Percentiles rank a stretch among this genome's conserved stretches.
Conservation (phyloP, 2,113 vertebrate genomes). For the Jaculus jaculus region DNA sequence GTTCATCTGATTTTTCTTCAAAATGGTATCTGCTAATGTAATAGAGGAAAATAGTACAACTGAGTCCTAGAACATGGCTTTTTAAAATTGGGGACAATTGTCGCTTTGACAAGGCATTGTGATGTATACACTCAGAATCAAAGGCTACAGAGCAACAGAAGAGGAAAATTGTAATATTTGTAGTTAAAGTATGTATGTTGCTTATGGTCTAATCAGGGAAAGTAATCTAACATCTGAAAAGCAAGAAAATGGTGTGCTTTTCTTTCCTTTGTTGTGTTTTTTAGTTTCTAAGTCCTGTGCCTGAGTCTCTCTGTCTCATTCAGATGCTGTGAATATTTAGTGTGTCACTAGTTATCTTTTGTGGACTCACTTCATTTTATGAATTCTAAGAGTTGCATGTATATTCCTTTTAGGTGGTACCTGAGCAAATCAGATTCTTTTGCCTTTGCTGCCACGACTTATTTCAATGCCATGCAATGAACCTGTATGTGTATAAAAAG, state of each 20-base stretch:
- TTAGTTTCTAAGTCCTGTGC: constrained; percentile 70
- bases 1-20: constrained; percentile 70
- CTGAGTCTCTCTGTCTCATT: constrained; percentile 75
- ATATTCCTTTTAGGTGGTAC: constrained; percentile 33
- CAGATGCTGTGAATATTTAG: constrained; percentile 74
- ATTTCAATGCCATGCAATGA: constrained; percentile 40
- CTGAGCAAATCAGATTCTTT: constrained; percentile 60
- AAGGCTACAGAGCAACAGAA: constrained; percentile 73
- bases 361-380: constrained; percentile 79
- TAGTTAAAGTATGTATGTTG: constrained; percentile 70
- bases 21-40: constrained; percentile 74
- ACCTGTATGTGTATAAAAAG: constrained; percentile 15
- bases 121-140: constrained; percentile 68
- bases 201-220: constrained; percentile 73
- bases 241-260: constrained; percentile 53
- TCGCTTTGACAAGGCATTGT: constrained; percentile 63
- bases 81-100: constrained; percentile 56
- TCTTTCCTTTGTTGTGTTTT: constrained; percentile 26
- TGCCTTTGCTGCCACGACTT: constrained; percentile 54
- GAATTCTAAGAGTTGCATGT: constrained; percentile 62
- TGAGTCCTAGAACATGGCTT: constrained; percentile 68
- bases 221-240: constrained; percentile 60
- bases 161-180: constrained; percentile 71
- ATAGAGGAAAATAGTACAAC: constrained; percentile 68
- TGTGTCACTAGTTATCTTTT: constrained; percentile 74